phyloP scores from a whole-genome alignment of 2,888 invertebrate genomes.

The Sarcophaga caerulescens region DNA sequence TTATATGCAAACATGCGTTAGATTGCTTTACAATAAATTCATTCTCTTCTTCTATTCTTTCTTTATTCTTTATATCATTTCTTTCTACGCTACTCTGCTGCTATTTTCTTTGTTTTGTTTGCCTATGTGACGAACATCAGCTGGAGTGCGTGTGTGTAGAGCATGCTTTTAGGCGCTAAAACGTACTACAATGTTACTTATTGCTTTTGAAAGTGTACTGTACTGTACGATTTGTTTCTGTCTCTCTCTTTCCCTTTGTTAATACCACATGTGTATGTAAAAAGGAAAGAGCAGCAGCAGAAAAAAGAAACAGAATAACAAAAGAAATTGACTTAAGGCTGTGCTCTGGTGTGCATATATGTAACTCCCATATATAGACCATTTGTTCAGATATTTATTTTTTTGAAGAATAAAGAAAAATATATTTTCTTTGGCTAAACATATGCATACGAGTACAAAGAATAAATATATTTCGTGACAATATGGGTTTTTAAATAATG shows the following conservation, averaged over 20 bases:
- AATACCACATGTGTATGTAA: too few relatives aligned
- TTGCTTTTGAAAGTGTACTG: constrained; percentile 47
- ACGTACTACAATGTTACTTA: constrained; percentile 61
- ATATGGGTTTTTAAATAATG: constrained; percentile 57
- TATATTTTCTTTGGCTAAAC: constrained; percentile 40
- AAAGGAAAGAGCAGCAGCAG: neutral
- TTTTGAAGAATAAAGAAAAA: neutral
- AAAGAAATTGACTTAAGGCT: constrained; percentile 64
- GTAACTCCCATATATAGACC: neutral
- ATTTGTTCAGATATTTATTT: constrained; percentile 30
- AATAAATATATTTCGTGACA: constrained; percentile 66
- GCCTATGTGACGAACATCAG: too few relatives aligned
- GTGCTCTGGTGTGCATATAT: neutral
- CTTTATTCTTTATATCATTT: constrained; percentile 7
- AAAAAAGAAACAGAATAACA: constrained; percentile 44
- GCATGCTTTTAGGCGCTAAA: constrained; percentile 66
- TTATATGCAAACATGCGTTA: constrained; percentile 70
- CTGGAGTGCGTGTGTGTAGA: constrained; percentile 3
- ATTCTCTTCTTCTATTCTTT: constrained; percentile 29
- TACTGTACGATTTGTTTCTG: constrained; percentile 8
- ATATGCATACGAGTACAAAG: constrained; percentile 54
- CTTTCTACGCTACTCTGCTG: neutral
- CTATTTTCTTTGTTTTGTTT: constrained; percentile 16
- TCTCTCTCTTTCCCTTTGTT: constrained; percentile 14
- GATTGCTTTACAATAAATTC: constrained; percentile 68